phyloP scores from a whole-genome alignment of 1,140 invertebrate species.

The Orius laevigatus region DNA sequence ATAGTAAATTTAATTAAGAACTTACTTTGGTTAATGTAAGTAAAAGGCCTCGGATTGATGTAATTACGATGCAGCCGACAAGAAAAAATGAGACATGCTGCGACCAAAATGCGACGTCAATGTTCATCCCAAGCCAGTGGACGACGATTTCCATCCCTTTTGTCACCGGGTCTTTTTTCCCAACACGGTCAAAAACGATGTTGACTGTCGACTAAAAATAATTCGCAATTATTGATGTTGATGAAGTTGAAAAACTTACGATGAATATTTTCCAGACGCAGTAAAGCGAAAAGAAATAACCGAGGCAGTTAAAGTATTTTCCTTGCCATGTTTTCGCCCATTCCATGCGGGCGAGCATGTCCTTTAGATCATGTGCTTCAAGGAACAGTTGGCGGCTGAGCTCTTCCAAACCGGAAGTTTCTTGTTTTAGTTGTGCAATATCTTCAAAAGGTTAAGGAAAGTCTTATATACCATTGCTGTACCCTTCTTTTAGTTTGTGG shows the following conservation, averaged over 20 bases:
- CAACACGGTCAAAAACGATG: conserved; percentile 97
- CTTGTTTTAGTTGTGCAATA: conserved; percentile 65
- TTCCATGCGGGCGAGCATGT: conserved; percentile 80
- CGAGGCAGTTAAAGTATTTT: conserved; percentile 96
- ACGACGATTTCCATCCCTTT: conserved; percentile 92
- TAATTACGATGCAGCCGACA: conserved; percentile 94
- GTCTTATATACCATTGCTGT: too few relatives aligned
- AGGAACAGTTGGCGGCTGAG: conserved; percentile 86
- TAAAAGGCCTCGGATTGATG: conserved; percentile 89
- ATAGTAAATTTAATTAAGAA: background rate
- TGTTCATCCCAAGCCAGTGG: conserved; percentile 89
- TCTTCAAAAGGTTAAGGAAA: conserved; percentile 34
- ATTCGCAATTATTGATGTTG: conserved; percentile 2
- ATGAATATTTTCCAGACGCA: conserved; percentile 99
- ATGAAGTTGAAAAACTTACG: conserved; percentile 39
- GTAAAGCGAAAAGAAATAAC: conserved; percentile 97
- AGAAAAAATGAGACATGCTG: conserved; percentile 96
- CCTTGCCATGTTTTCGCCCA: conserved; percentile 96
- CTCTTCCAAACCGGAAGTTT: conserved; percentile 80
- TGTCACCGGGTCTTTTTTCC: conserved; percentile 96
- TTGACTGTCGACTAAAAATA: conserved; percentile 78
- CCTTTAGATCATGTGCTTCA: conserved; percentile 85
- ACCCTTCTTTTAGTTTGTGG: too few relatives aligned
- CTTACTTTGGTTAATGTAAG: conserved; percentile 92
- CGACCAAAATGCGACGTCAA: conserved; percentile 97